Evolutionary conservation across 2,797 vertebrate genomes (phyloP).

Genomic region (Malacoctenus gilli): DNA sequence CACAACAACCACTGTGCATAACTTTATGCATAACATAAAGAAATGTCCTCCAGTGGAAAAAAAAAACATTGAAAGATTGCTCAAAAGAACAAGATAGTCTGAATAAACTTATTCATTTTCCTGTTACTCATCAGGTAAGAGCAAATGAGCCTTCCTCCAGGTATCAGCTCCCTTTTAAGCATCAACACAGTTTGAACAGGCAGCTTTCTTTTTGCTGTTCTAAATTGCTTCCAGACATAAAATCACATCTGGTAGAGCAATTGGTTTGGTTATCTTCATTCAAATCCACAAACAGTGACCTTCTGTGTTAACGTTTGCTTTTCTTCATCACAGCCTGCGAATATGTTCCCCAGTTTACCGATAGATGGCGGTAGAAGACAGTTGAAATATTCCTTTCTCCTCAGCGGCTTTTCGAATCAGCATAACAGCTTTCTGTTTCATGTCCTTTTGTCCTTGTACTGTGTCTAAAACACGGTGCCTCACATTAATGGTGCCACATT

Average conservation of each 20-base stretch:
- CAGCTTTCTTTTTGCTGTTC: neutral
- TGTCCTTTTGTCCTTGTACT: no score
- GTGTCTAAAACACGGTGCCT: no score
- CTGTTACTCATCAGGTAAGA: neutral
- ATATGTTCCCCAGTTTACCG: constrained; percentile 17
- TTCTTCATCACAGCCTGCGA: neutral
- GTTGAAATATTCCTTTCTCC: neutral
- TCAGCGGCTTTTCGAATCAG: no score
- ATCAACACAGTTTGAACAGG: neutral
- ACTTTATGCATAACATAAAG: neutral
- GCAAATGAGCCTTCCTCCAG: neutral
- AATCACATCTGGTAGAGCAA: constrained; percentile 1
- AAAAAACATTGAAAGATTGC: no score
- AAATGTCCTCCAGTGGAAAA: no score
- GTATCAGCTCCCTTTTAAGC: neutral
- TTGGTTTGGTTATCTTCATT: constrained; percentile 1
- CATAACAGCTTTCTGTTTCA: no score
- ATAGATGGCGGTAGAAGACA: constrained; percentile 46
- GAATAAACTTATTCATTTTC: neutral
- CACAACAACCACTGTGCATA: constrained; percentile 18
- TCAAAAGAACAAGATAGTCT: no score
- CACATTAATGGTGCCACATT: no score
- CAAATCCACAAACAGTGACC: neutral
- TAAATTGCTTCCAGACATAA: neutral
- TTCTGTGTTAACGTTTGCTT: neutral